Evolutionary conservation across 2,113 vertebrate genomes (phyloP), one percentile per base, ranked within the genome.

Genomic region (Thunnus maccoyii): DNA sequence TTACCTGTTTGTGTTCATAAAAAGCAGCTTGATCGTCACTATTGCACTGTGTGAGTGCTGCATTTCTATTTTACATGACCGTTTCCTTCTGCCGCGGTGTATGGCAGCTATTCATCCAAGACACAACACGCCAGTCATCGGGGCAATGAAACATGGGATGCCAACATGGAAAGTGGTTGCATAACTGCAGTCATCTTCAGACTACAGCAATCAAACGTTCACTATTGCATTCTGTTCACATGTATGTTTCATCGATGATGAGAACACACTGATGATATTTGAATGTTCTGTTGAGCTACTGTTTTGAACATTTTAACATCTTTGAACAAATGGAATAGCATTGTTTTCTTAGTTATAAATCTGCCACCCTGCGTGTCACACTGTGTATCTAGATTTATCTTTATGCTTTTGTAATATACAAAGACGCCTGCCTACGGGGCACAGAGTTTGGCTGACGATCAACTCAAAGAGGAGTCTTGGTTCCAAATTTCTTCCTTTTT

Each of bases 111-210:
- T 68, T 80, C 55, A 62, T 77, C 51, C 57, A 65, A 57, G 56
- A 0, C 73, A 63, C 48, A 81, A 68, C 65, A 51, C 70, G 57
- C 76, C 70, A 44, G 48, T 81, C 32, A 46, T 10, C 51, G 30
- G 20, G 63, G 60, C 74, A 74, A 46, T 80, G 48, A 84, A 83
- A 77, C 65, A 75, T 10, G 13, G 18, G 32, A n/a, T 48, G 55
- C 56, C 72, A 46, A 78, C 82, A 88, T 76, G 77, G 64, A 78
- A 87, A 82, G 47, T 27, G n/a, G 56, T 83, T 88, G 78, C 76
- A 54, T 86, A 88, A 88, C 63, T 50, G 32, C 47, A 48, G 25
- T 50, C 55, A 66, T 70, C 52, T 64, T 57, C 50, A 57, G 8
- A 25, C 3, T 41, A 41, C 36, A 41, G 36, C 22, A 22, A 22